These are phyloP conservation scores for Girardinichthys multiradiatus DNA, from an alignment of 2,113 vertebrate species.

Conservation along the genomic window DNA sequence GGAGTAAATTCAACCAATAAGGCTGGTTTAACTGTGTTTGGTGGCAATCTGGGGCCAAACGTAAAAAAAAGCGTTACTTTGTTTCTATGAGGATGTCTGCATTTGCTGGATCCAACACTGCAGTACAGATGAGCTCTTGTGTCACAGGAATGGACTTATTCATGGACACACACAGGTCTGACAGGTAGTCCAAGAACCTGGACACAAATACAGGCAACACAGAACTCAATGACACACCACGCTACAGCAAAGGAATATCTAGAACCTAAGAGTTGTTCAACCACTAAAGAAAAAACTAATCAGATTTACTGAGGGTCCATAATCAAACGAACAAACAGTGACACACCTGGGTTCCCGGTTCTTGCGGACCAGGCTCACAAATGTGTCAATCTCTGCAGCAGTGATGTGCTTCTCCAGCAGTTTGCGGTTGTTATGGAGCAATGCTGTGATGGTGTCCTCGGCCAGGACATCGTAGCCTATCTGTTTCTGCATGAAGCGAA, in stretches of 20 bases:
- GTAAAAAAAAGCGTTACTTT: constrained; percentile 81
- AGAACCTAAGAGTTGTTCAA: neutral
- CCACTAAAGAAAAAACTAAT: neutral
- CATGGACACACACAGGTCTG: constrained; percentile 98
- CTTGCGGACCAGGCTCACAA: constrained; percentile 97
- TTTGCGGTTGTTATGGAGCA: constrained; percentile 98
- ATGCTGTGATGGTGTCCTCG: constrained; percentile 96
- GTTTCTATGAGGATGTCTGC: constrained; percentile 98
- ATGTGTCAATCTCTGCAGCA: constrained; percentile 96
- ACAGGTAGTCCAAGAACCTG: constrained; percentile 97
- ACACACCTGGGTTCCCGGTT: constrained; percentile 94
- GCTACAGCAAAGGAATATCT: neutral
- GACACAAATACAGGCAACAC: constrained; percentile 70
- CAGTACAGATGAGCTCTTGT: constrained; percentile 97
- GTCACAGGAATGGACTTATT: constrained; percentile 99
- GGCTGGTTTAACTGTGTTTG: neutral
- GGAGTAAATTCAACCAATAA: neutral
- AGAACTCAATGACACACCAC: constrained; percentile 46
- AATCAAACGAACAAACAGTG: neutral
- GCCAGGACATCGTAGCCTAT: constrained; percentile 99
- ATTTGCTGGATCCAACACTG: constrained; percentile 93
- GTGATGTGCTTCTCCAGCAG: constrained; percentile 98
- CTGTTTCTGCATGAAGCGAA: constrained; percentile 99
- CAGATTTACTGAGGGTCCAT: constrained; percentile 1
- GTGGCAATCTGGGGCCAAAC: neutral